phyloP scores from a whole-genome alignment of 2,113 vertebrate genomes.

The Poecile atricapillus region DNA sequence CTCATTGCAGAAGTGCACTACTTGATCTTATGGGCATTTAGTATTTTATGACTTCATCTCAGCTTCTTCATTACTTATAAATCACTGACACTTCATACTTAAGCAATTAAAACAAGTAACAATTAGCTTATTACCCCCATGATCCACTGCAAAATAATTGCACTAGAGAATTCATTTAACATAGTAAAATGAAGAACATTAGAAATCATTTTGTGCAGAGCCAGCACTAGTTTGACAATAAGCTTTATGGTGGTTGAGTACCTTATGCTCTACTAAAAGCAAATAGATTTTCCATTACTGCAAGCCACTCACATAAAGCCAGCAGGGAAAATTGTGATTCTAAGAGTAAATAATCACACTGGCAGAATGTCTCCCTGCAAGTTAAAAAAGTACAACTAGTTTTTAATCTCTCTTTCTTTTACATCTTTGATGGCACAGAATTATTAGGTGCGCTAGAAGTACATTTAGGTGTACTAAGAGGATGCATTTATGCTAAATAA shows the following conservation, averaged over 20 bases:
- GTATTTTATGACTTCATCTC: slow-evolving; percentile 39
- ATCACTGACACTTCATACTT: slow-evolving; percentile 57
- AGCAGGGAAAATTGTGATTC: slow-evolving; percentile 47
- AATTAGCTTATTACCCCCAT: slow-evolving; percentile 66
- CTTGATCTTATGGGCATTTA: neutral
- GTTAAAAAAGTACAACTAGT: neutral
- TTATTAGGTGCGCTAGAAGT: neutral
- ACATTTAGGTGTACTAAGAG: neutral
- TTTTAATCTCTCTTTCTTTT: neutral
- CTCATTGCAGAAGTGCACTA: neutral
- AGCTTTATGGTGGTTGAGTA: slow-evolving; percentile 64
- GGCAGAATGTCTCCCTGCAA: slow-evolving; percentile 6
- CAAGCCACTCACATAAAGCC: slow-evolving; percentile 44
- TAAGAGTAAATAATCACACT: slow-evolving; percentile 53
- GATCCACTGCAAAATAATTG: slow-evolving; percentile 60
- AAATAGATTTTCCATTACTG: slow-evolving; percentile 71
- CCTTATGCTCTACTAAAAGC: slow-evolving; percentile 62
- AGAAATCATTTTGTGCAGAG: slow-evolving; percentile 64
- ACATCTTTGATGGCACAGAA: neutral
- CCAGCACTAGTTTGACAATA: slow-evolving; percentile 62
- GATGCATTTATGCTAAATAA: neutral
- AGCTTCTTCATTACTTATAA: slow-evolving; percentile 60
- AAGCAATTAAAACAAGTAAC: slow-evolving; percentile 64
- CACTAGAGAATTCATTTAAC: slow-evolving; percentile 46
- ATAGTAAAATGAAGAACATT: slow-evolving; percentile 64